Percentiles rank a stretch among this genome's conserved stretches.
These are phyloP conservation scores for Epinephelus cyanopodus DNA, from an alignment of 2,113 vertebrate species.

Conservation along the genomic window DNA sequence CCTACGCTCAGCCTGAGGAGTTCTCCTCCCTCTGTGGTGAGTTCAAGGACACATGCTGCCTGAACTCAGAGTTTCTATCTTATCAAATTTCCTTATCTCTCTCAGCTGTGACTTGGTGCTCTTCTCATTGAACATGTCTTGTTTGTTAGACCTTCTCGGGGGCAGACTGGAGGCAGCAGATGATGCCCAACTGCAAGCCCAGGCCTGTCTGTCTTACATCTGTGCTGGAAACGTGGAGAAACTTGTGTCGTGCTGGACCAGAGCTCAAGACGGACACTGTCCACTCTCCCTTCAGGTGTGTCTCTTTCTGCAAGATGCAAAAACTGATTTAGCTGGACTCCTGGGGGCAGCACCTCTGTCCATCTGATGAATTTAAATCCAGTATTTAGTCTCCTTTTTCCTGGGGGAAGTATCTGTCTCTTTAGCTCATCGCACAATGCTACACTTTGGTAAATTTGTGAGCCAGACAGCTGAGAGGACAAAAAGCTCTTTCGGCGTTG, in stretches of 20 bases:
- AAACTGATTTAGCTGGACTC: neutral
- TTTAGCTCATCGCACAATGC: neutral
- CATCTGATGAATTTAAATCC: neutral
- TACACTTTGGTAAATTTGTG: no score
- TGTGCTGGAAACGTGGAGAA: conserved; percentile 97
- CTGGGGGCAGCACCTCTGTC: neutral
- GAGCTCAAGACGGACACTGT: conserved; percentile 86
- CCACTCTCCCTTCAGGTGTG: conserved; percentile 94
- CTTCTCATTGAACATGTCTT: neutral
- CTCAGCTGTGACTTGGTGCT: neutral
- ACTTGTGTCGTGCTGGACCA: conserved; percentile 93
- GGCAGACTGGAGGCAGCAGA: conserved; percentile 89
- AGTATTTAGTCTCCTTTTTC: neutral
- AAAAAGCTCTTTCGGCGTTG: no score
- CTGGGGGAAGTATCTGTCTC: neutral
- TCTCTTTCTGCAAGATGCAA: neutral
- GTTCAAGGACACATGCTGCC: conserved; percentile 17
- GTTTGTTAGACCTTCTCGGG: conserved; percentile 89
- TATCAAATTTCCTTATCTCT: neutral
- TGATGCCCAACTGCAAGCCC: conserved; percentile 86
- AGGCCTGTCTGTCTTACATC: conserved; percentile 97
- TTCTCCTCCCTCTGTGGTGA: conserved; percentile 94
- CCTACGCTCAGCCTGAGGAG: conserved; percentile 93
- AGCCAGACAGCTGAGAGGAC: no score
- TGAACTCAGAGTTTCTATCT: no score